Conservation (phyloP, 2,797 vertebrate genomes). For the Bryconaethiops microstoma region DNA sequence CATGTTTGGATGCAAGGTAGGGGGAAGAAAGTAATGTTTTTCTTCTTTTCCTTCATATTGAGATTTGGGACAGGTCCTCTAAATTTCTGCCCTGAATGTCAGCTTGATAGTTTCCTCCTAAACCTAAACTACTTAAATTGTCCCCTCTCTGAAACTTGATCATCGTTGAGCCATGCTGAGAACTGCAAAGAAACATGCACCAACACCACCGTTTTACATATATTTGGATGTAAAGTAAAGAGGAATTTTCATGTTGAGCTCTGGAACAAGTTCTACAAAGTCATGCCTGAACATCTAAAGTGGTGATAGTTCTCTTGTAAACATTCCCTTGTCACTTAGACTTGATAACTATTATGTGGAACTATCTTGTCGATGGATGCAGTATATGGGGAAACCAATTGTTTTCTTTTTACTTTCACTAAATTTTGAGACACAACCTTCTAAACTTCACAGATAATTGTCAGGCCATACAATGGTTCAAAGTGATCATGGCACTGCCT, state of each 20-base stretch:
- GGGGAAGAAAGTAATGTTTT: slow-evolving; percentile 45
- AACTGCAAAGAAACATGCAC: slow-evolving; percentile 86
- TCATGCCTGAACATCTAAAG: not conserved
- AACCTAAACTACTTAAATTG: not conserved
- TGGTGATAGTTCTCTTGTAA: slow-evolving; percentile 1
- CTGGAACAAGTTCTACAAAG: not conserved
- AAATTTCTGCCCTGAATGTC: not conserved
- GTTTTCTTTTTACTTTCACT: not conserved
- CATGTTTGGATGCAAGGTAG: slow-evolving; percentile 72
- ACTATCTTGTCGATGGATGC: not conserved
- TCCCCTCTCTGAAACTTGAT: not conserved
- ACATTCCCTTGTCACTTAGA: not conserved
- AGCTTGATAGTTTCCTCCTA: not conserved
- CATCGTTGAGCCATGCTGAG: slow-evolving; percentile 79
- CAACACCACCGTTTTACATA: slow-evolving; percentile 76
- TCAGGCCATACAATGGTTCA: slow-evolving; percentile 12
- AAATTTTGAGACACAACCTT: too few relatives aligned
- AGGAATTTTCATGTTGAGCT: not conserved
- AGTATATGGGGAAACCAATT: not conserved
- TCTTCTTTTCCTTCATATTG: not conserved
- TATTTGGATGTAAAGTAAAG: slow-evolving; percentile 75
- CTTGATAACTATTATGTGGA: not conserved
- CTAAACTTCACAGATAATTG: not conserved
- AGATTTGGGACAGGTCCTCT: not conserved
- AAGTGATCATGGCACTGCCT: slow-evolving; percentile 19